phyloP scores from a whole-genome alignment of 1,140 invertebrate genomes.

The Philopotamus ludificatus region DNA sequence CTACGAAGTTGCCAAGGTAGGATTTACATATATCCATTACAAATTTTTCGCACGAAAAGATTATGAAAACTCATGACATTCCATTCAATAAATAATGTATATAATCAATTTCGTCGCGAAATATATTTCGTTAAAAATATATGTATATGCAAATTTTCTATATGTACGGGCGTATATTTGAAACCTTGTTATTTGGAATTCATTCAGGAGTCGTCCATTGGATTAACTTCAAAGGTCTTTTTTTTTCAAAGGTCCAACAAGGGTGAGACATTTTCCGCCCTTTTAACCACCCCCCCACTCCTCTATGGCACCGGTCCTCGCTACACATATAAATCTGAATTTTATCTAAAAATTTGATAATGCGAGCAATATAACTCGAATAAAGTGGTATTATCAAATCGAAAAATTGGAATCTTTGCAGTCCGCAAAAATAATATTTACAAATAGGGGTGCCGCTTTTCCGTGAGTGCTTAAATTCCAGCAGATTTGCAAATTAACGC shows the following conservation, averaged over 20 bases:
- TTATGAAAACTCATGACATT: too few relatives aligned
- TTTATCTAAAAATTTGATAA: not conserved
- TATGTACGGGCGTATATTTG: not conserved
- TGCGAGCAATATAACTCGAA: not conserved
- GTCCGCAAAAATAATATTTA: not conserved
- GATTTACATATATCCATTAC: too few relatives aligned
- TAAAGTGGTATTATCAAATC: not conserved
- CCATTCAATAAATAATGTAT: too few relatives aligned
- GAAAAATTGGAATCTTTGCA: too few relatives aligned
- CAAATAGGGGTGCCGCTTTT: not conserved
- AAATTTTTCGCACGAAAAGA: too few relatives aligned
- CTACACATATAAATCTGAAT: not conserved
- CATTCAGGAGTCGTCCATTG: conserved; percentile 2
- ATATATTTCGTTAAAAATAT: too few relatives aligned
- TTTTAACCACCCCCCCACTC: not conserved
- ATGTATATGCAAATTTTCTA: too few relatives aligned
- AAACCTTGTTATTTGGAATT: conserved; percentile 1
- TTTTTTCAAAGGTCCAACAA: not conserved
- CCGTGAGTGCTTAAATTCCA: not conserved
- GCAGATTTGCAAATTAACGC: not conserved
- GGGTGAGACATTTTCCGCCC: conserved; percentile 3
- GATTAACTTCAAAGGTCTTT: conserved; percentile 19
- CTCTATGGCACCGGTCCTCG: not conserved
- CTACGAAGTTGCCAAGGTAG: too few relatives aligned
- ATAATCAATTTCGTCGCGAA: too few relatives aligned